phyloP scores from a whole-genome alignment of 2,113 vertebrate genomes.

The Platichthys stellatus region DNA sequence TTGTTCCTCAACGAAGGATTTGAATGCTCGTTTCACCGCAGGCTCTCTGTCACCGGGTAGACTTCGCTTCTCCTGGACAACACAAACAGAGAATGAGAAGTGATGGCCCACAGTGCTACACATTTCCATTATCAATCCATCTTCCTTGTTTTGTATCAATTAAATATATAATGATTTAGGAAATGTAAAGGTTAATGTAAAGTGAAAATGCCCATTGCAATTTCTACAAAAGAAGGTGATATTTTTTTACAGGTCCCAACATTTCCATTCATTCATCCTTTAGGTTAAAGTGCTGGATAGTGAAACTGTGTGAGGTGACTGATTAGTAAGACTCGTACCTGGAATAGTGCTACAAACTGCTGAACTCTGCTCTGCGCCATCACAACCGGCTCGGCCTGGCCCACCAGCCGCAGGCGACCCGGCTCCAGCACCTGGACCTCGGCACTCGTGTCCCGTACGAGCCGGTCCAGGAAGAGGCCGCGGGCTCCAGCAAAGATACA shows the following conservation, averaged over 20 bases:
- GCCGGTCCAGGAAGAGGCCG: slow-evolving; percentile 89
- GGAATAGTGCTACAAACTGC: slow-evolving; percentile 94
- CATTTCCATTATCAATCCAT: not conserved
- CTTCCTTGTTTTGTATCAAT: not conserved
- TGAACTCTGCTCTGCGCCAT: slow-evolving; percentile 96
- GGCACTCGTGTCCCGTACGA: slow-evolving; percentile 92
- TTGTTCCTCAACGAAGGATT: slow-evolving; percentile 90
- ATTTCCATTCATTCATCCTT: too few relatives aligned
- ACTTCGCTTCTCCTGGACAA: slow-evolving; percentile 83
- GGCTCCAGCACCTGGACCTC: slow-evolving; percentile 89
- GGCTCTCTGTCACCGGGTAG: slow-evolving; percentile 86
- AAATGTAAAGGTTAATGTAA: too few relatives aligned
- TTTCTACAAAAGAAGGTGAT: too few relatives aligned
- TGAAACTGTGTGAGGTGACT: not conserved
- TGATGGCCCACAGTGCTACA: not conserved
- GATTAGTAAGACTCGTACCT: slow-evolving; percentile 41
- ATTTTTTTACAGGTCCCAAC: not conserved
- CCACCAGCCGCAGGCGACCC: slow-evolving; percentile 87
- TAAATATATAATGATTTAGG: too few relatives aligned
- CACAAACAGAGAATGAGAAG: not conserved
- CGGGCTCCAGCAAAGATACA: slow-evolving; percentile 93
- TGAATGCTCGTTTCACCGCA: slow-evolving; percentile 89
- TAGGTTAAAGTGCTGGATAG: too few relatives aligned
- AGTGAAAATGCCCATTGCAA: too few relatives aligned
- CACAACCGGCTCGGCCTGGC: slow-evolving; percentile 90